These are phyloP conservation scores for Picus viridis DNA, from an alignment of 2,797 vertebrate genomes.

Conservation along the genomic window DNA sequence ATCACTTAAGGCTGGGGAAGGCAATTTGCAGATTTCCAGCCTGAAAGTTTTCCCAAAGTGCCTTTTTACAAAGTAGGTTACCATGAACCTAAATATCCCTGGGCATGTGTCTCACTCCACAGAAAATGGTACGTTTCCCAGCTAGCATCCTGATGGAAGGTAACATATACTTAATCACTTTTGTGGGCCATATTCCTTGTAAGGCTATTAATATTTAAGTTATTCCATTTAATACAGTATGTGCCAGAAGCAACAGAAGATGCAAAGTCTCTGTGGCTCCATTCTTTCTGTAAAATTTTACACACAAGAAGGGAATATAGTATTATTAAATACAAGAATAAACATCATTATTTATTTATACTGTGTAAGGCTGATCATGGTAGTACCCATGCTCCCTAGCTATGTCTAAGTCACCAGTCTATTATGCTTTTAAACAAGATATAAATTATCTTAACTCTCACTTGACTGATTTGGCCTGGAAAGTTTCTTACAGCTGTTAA, in stretches of 20 bases:
- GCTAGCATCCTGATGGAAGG: neutral
- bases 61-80: slow-evolving; percentile 38
- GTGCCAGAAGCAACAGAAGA: slow-evolving; percentile 50
- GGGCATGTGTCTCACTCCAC: neutral
- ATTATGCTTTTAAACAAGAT: neutral
- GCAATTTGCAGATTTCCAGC: neutral
- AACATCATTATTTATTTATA: slow-evolving; percentile 21
- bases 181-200: neutral
- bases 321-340: slow-evolving; percentile 7
- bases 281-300: slow-evolving; percentile 15
- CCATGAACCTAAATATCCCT: slow-evolving; percentile 2
- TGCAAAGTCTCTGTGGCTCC: neutral
- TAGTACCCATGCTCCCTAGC: neutral
- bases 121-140: neutral
- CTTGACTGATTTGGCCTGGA: neutral
- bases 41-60: slow-evolving; percentile 2
- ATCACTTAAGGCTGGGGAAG: neutral
- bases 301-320: neutral
- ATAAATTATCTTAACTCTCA: neutral
- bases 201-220: slow-evolving; percentile 60
- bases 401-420: neutral
- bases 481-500: neutral
- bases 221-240: slow-evolving; percentile 20
- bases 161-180: neutral
- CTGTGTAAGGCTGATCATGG: neutral